Conservation (phyloP, 2,113 vertebrate genomes). For the Apodemus sylvaticus region DNA sequence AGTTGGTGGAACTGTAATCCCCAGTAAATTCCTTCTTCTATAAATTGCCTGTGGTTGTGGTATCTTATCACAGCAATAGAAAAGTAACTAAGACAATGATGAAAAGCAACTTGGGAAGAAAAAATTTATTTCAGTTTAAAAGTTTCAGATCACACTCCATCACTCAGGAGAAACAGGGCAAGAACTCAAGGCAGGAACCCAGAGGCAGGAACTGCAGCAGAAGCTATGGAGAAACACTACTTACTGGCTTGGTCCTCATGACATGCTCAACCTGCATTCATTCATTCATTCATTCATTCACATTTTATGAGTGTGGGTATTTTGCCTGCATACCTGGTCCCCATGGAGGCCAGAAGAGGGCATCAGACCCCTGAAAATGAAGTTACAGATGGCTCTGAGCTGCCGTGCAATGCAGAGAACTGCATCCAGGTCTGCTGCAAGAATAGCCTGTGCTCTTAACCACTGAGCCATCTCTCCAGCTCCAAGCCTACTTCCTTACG, state of each 20-base stretch:
- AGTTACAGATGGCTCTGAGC: background rate
- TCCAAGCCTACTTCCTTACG: background rate
- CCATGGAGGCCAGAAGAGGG: background rate
- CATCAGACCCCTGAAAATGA: background rate
- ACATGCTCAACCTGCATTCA: background rate
- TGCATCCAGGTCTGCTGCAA: background rate
- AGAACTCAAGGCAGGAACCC: background rate
- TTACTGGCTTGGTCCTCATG: background rate
- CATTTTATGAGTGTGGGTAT: background rate
- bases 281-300: background rate
- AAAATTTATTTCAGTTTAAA: background rate
- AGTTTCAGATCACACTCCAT: background rate
- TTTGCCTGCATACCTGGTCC: background rate
- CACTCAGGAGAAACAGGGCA: background rate
- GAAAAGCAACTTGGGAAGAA: background rate
- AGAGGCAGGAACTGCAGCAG: background rate
- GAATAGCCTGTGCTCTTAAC: background rate
- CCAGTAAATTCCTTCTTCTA: background rate
- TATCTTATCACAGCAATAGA: background rate
- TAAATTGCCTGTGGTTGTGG: background rate
- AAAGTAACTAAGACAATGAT: background rate
- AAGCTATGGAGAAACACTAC: background rate
- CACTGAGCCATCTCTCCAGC: background rate
- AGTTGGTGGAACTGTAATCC: background rate
- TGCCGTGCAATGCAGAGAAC: background rate